Conservation (phyloP, 1,140 invertebrate species). For the Periplaneta americana region DNA sequence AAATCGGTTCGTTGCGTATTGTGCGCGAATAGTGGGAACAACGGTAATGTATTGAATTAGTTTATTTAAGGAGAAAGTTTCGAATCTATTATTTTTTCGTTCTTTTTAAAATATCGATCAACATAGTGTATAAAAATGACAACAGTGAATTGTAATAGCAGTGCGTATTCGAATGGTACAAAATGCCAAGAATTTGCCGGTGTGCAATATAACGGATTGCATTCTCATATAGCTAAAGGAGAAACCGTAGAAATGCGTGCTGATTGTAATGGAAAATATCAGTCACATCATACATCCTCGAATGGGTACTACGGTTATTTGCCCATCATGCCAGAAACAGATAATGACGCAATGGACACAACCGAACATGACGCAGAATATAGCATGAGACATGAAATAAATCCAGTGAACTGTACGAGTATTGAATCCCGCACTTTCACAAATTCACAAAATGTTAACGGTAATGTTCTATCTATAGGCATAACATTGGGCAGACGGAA, state of each 20-base stretch:
- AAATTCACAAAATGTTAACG: not conserved
- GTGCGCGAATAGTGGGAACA: not conserved
- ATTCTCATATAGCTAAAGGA: not conserved
- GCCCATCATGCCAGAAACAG: not conserved
- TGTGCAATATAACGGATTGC: not conserved
- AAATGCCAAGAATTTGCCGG: not conserved
- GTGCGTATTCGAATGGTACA: not conserved
- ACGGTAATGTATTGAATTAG: not conserved
- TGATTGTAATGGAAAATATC: not conserved
- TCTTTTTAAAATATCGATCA: not conserved
- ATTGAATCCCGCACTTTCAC: not conserved
- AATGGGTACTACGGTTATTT: slow-evolving; percentile 2
- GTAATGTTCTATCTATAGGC: not conserved
- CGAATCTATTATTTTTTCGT: not conserved
- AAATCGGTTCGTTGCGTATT: not conserved
- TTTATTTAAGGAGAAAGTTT: not conserved
- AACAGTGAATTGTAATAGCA: not conserved
- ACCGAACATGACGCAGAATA: not conserved
- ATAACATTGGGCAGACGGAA: not conserved
- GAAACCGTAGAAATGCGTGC: not conserved
- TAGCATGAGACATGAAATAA: not conserved
- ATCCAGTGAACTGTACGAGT: not conserved
- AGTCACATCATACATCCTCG: not conserved
- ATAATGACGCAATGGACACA: slow-evolving; percentile 1
- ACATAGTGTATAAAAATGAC: too few species aligned